Percentiles rank a stretch among this genome's conserved stretches.
Conservation (phyloP, 2,113 vertebrate species). For the Monarcha castaneiventris region DNA sequence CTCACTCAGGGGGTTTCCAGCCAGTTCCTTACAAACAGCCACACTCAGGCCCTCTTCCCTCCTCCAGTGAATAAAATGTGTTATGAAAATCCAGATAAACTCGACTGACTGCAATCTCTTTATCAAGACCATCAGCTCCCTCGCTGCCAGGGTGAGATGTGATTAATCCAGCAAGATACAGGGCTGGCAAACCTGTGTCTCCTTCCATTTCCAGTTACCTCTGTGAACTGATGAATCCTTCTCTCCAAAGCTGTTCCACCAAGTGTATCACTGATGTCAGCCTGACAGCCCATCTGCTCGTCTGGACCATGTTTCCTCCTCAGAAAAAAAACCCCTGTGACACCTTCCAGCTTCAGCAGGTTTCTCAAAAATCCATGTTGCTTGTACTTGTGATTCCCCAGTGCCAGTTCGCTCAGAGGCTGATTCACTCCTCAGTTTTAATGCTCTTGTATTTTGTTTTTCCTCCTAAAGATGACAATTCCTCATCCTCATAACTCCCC, state of each 20-base stretch:
- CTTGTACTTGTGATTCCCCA: neutral
- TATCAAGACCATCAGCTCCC: conserved; percentile 17
- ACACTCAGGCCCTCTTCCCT: neutral
- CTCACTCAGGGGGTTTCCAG: neutral
- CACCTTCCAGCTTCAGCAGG: conserved; percentile 45
- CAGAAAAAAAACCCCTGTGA: neutral
- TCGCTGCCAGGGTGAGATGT: neutral
- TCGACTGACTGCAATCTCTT: neutral
- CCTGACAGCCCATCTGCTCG: conserved; percentile 61
- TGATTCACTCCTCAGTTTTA: neutral
- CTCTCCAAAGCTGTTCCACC: conserved; percentile 40
- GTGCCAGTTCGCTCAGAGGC: neutral
- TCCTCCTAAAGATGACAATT: neutral
- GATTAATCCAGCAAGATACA: conserved; percentile 14
- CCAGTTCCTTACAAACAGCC: neutral
- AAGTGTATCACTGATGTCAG: conserved; percentile 40
- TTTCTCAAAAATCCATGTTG: conserved; percentile 7
- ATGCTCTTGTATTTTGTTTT: neutral
- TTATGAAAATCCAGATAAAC: conserved; percentile 5
- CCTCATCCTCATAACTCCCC: neutral
- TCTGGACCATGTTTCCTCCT: conserved; percentile 36
- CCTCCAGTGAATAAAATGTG: neutral
- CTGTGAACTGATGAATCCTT: conserved; percentile 23
- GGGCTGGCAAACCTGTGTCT: conserved; percentile 13
- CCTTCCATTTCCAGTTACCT: conserved; percentile 50